Conservation (phyloP, 1,140 invertebrate species). For the Hylyphantes graminicola region DNA sequence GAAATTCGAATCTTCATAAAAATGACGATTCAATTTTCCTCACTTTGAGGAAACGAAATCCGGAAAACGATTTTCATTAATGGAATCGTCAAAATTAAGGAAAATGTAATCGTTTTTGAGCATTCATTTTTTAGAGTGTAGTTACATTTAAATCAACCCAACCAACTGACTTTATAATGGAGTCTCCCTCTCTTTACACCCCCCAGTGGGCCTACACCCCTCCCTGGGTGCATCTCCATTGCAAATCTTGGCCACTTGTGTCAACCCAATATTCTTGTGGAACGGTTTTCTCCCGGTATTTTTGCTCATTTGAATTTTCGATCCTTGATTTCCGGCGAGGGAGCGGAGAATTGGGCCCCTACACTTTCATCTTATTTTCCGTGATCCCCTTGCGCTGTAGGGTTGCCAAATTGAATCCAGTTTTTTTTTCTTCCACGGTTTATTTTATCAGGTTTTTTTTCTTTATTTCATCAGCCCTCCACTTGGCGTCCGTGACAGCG, state of each 20-base stretch:
- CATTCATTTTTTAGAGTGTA: no score
- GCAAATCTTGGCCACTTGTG: constrained; percentile 58
- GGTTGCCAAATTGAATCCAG: constrained; percentile 59
- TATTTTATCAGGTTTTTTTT: constrained; percentile 28
- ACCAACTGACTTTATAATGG: constrained; percentile 19
- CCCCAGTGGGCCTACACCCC: constrained; percentile 4
- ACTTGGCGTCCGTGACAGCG: no score
- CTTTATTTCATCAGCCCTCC: constrained; percentile 1
- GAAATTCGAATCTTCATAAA: no score
- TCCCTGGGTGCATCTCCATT: constrained; percentile 48
- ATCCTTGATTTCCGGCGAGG: constrained; percentile 56
- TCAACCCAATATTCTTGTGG: constrained; percentile 59
- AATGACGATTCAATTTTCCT: no score
- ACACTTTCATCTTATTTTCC: constrained; percentile 51
- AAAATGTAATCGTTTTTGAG: no score
- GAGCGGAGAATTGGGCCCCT: background rate
- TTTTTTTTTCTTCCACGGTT: constrained; percentile 22
- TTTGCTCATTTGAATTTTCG: constrained; percentile 61
- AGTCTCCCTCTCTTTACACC: constrained; percentile 14
- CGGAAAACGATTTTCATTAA: no score
- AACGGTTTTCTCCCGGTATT: constrained; percentile 57
- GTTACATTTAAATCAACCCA: no score
- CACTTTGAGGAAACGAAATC: no score
- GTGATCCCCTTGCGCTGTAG: constrained; percentile 47
- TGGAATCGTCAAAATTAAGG: no score